These are phyloP conservation scores for Andrena dorsata DNA, from an alignment of 2,888 invertebrate genomes.

Conservation along the genomic window DNA sequence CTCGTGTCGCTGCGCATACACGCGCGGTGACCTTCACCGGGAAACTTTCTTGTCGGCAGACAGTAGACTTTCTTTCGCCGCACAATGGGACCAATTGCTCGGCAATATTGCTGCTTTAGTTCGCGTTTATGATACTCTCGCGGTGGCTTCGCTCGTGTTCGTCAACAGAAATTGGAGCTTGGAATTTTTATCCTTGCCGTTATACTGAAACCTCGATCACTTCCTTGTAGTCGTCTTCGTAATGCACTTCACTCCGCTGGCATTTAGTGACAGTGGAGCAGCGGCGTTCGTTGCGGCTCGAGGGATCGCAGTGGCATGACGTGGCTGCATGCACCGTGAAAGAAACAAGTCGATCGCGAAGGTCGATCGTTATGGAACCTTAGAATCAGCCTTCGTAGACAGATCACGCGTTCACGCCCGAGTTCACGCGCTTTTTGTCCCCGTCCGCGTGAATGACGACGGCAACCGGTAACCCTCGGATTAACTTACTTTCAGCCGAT, in stretches of 20 bases:
- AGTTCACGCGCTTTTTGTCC: conserved; percentile 58
- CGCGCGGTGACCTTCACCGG: conserved; percentile 29
- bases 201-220: too few species aligned
- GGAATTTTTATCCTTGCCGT: too few species aligned
- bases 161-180: too few species aligned
- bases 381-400: conserved; percentile 11
- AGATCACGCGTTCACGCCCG: conserved; percentile 50
- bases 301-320: conserved; percentile 17
- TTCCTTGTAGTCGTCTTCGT: too few species aligned
- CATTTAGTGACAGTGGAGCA: not conserved
- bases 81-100: conserved; percentile 12
- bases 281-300: not conserved
- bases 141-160: not conserved
- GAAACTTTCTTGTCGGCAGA: conserved; percentile 23
- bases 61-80: conserved; percentile 30
- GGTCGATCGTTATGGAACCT: conserved; percentile 41
- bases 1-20: not conserved
- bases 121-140: not conserved
- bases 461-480: conserved; percentile 57
- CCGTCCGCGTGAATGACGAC: conserved; percentile 9
- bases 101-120: conserved; percentile 2
- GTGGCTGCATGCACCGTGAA: conserved; percentile 1
- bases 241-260: not conserved
- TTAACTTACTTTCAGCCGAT: conserved; percentile 60
- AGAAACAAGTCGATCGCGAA: conserved; percentile 43